Conservation (phyloP, 1,140 invertebrate species). For the Bombus affinis region DNA sequence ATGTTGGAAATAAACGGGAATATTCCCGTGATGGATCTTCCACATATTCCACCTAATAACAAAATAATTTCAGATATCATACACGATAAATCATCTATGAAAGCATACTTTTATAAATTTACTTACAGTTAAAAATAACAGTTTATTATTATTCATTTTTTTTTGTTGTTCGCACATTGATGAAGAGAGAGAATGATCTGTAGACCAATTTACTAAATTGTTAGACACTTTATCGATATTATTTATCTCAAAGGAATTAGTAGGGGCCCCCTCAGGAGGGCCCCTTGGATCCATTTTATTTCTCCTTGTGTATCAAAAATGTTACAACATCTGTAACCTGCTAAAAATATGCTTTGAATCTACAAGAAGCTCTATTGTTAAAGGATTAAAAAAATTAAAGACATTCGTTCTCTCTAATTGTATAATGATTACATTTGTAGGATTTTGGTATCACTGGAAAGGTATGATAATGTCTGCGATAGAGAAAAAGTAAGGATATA, state of each 20-base stretch:
- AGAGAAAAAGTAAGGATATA: neutral
- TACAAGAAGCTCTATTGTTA: neutral
- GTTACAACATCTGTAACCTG: constrained; percentile 41
- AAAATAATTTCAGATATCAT: neutral
- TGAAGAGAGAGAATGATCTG: constrained; percentile 63
- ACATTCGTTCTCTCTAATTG: constrained; percentile 36
- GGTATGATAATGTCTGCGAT: neutral
- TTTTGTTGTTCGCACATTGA: constrained; percentile 68
- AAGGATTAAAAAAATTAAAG: constrained; percentile 6
- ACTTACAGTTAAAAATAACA: constrained; percentile 79
- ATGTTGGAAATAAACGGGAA: constrained; percentile 78
- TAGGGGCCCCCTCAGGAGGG: constrained; percentile 81
- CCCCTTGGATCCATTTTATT: constrained; percentile 79
- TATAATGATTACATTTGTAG: constrained; percentile 19
- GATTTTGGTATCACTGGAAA: constrained; percentile 9
- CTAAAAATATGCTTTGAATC: constrained; percentile 35
- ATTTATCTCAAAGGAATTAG: constrained; percentile 72
- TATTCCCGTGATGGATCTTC: constrained; percentile 80
- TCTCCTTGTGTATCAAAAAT: constrained; percentile 30
- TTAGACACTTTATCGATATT: constrained; percentile 74
- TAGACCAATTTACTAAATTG: constrained; percentile 69
- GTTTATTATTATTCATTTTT: constrained; percentile 77
- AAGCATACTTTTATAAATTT: constrained; percentile 10
- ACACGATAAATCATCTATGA: neutral
- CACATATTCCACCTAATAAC: constrained; percentile 83